Evolutionary conservation across 2,888 invertebrate genomes (phyloP), one percentile per base, ranked within the genome.

Genomic region (Pycnomerus fuliginosus): DNA sequence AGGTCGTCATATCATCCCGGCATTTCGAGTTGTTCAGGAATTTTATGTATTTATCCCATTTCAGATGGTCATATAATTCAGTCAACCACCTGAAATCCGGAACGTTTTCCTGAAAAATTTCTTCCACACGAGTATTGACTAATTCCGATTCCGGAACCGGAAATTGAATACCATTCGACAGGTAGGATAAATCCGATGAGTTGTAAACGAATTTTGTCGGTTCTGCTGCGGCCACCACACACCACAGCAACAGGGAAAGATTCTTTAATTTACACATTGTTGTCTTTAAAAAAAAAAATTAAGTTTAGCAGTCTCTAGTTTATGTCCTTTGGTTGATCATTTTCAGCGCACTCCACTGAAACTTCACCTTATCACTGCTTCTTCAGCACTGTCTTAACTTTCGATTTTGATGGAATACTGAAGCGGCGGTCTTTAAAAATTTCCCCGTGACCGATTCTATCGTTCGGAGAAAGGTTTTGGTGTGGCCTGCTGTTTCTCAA

Each of bases 21-120:
- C 84, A 84, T 15, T 44, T 44, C 10, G 35, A 20, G 15, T 62
- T 61, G 13, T 56, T 49, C 20, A 70, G 22, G n/a, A 48, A 34
- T 1, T 35, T 33, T 29, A 65, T 44, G 27, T 56, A 56, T 15
- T 50, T 41, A 35, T 61, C 53, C 83, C 82, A 83, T 46, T 73
- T 74, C 52, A 80, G 77, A 34, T 86, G 85, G 61, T 85, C 83
- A 61, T 83, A 79, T 29, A 86, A 65, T 36, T 78, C 75, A 48
- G 76, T 74, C 67, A 85, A 71, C 85, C 85, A 85, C 49, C 80
- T 76, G 71, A 84, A 77, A 37, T 79, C 73, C 1, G 78, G 75
- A n/a, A 50, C 56, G 46, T 53, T 55, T 27, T 50, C 49, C 10
- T 48, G 40, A 24, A 35, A 42, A 11, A 49, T 42, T 31, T 58